Evolutionary conservation across 2,797 vertebrate genomes (phyloP), one percentile per base, ranked within the genome.

Genomic region (Yasuhikotakia modesta): DNA sequence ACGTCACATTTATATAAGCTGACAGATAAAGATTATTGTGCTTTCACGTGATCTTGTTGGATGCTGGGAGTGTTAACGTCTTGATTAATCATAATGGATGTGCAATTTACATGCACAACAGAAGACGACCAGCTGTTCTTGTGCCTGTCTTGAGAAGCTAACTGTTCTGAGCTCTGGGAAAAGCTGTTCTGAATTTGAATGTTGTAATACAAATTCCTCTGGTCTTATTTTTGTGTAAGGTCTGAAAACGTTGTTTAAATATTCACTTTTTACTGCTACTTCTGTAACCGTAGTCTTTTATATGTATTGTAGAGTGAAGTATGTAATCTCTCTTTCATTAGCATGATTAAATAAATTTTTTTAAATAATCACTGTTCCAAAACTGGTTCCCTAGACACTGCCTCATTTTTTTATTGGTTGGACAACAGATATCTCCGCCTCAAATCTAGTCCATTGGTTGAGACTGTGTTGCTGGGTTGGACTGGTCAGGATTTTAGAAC

Each of bases 91-190:
- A 19, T 70, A 80, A 80, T 73, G 21, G 43, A 61, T 74, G 58
- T 78, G 70, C 57, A 73, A 83, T 83, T 83, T 74, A 80, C 70
- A 80, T 80, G 73, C 81, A 73, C 57, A 69, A 71, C 53, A 22
- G 74, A 76, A 74, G 58, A 80, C 67, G 70, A 43, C 79, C 79
- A 83, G 82, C 79, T 80, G 73, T 80, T 80, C 58, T 14, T 24
- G 30, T 65, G 50, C 21, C 65, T 70, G 70, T 80, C 45, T 77
- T 64, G 69, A 67, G 73, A 66, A 55, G 60, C 14, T 6, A 77
- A 32, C 17, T 11, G 24, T 73, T 52, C 16, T 68, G 69, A 58
- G 76, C 45, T 70, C 13, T 53, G 65, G 60, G 48, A 65, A 60
- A 75, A 66, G 27, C 71, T 65, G 70, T 16, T 52, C 45, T 65